phyloP scores from a whole-genome alignment of 1,140 invertebrate species.

The Condylostylus longicornis region DNA sequence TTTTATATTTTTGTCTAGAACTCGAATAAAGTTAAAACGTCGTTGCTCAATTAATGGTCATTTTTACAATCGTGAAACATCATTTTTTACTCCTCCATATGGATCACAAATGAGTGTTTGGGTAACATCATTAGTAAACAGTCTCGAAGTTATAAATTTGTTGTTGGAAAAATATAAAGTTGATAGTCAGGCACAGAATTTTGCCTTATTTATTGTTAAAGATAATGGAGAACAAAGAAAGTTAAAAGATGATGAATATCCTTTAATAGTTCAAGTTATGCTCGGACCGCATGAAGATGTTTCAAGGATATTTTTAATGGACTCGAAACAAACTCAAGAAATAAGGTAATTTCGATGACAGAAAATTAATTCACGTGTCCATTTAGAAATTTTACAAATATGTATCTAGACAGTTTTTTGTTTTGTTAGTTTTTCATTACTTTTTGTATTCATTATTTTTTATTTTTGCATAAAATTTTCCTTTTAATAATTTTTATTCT shows the following conservation, averaged over 20 bases:
- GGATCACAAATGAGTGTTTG: slow-evolving; percentile 76
- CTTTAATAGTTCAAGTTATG: slow-evolving; percentile 57
- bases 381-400: not conserved
- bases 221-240: slow-evolving; percentile 70
- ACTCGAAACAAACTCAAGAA: slow-evolving; percentile 54
- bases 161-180: slow-evolving; percentile 81
- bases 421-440: not conserved
- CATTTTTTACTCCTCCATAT: slow-evolving; percentile 70
- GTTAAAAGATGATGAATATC: slow-evolving; percentile 63
- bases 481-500: too few species aligned
- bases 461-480: too few species aligned
- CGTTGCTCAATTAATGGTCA: slow-evolving; percentile 79
- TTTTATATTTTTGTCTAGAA: slow-evolving; percentile 30
- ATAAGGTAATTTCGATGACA: slow-evolving; percentile 37
- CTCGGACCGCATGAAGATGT: slow-evolving; percentile 72
- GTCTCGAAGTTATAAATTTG: slow-evolving; percentile 68
- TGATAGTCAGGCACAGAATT: slow-evolving; percentile 59
- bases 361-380: not conserved
- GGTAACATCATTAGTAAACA: slow-evolving; percentile 65
- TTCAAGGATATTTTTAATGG: slow-evolving; percentile 64
- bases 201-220: slow-evolving; percentile 64
- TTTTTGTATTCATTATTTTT: not conserved
- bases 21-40: slow-evolving; percentile 51
- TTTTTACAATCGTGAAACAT: slow-evolving; percentile 76
- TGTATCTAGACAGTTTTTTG: too few species aligned